These are phyloP conservation scores for Parotia lawesii DNA, from an alignment of 2,113 vertebrate species.

Conservation along the genomic window DNA sequence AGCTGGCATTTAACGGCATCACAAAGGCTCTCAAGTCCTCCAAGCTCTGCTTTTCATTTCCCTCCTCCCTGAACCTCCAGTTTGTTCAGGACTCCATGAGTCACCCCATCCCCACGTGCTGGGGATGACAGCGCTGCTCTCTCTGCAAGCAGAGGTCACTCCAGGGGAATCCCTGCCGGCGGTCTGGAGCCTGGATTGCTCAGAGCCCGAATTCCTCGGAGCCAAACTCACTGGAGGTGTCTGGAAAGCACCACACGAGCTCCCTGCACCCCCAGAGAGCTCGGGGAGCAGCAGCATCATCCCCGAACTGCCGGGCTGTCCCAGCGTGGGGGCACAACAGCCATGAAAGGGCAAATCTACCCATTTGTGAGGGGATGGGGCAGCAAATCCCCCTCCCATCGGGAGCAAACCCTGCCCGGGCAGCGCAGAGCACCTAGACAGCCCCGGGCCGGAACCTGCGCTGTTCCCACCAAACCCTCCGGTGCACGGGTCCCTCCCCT, in stretches of 20 bases:
- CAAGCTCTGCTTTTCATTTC: background rate
- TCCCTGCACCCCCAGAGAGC: background rate
- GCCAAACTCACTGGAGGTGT: fast-evolving
- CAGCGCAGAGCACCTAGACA: background rate
- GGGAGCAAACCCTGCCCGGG: background rate
- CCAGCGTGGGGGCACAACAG: fast-evolving
- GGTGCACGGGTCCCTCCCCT: too few species aligned
- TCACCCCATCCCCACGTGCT: background rate
- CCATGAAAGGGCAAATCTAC: fast-evolving
- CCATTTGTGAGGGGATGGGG: fast-evolving
- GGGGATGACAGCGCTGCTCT: background rate
- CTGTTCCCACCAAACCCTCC: fast-evolving
- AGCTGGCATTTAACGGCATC: background rate
- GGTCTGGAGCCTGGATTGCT: background rate
- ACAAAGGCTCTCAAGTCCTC: background rate
- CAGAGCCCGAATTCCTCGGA: background rate
- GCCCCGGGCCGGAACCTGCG: background rate
- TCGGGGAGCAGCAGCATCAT: background rate
- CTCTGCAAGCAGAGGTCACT: background rate
- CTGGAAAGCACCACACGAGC: background rate
- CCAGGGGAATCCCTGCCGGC: background rate
- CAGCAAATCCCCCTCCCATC: fast-evolving
- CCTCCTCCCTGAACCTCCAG: background rate
- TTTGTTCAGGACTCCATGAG: background rate
- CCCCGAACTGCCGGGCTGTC: fast-evolving